Conservation (phyloP, 1,140 invertebrate species). For the Carposina sasakii region DNA sequence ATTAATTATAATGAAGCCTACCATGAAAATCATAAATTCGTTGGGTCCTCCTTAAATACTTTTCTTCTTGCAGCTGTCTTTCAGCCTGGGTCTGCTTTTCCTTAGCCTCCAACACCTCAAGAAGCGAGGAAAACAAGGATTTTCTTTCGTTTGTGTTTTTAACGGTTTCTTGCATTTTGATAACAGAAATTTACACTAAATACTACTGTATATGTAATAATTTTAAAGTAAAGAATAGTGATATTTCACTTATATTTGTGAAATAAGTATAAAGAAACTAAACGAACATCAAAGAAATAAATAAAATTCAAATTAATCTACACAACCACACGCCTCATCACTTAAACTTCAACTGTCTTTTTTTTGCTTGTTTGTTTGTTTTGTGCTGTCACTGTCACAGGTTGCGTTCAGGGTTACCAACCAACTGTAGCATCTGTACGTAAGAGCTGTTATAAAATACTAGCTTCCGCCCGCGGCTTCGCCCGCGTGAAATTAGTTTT, state of each 20-base stretch:
- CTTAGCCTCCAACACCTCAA: constrained; percentile 53
- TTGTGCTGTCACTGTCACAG: no score
- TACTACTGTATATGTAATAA: no score
- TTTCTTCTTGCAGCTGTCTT: constrained; percentile 56
- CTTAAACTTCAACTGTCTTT: constrained; percentile 43
- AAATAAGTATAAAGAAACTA: constrained; percentile 13
- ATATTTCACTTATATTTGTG: no score
- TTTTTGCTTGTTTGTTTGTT: no score
- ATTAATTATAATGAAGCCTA: no score
- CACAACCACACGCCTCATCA: constrained; percentile 38
- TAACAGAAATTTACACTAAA: constrained; percentile 30
- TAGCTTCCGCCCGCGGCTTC: no score
- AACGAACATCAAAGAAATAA: constrained; percentile 33
- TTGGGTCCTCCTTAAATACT: constrained; percentile 56
- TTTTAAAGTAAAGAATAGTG: no score
- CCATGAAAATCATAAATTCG: constrained; percentile 64
- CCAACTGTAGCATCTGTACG: no score
- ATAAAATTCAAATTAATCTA: constrained; percentile 47
- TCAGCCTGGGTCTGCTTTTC: constrained; percentile 57
- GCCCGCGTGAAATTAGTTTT: no score
- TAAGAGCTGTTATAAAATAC: no score
- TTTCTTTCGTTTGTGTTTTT: constrained; percentile 59
- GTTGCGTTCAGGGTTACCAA: no score
- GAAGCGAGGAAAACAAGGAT: constrained; percentile 58
- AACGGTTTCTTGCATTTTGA: constrained; percentile 68